These are phyloP conservation scores for Amiota mariae DNA, from an alignment of 2,888 invertebrate species.

Conservation along the genomic window DNA sequence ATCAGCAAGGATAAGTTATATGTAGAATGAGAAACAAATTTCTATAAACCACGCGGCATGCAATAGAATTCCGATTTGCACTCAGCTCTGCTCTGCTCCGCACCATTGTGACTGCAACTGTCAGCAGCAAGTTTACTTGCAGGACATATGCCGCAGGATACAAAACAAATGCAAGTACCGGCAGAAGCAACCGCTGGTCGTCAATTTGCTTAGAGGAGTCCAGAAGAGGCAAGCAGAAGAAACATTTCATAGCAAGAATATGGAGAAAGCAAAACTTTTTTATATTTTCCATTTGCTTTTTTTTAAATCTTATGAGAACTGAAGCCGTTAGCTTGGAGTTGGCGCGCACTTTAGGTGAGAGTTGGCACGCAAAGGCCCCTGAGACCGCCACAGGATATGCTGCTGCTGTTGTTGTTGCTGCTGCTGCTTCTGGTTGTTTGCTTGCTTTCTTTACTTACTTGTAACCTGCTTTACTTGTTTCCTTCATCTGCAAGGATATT, in stretches of 20 bases:
- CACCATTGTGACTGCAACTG: constrained; percentile 1
- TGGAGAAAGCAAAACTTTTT: constrained; percentile 11
- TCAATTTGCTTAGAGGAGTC: background rate
- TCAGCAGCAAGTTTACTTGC: constrained; percentile 18
- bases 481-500: constrained; percentile 16
- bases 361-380: background rate
- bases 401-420: background rate
- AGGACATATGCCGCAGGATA: constrained; percentile 26
- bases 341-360: constrained; percentile 8
- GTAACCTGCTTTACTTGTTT: background rate
- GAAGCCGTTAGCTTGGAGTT: background rate
- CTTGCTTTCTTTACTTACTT: too few species aligned
- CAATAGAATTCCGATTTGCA: background rate
- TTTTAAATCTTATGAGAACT: constrained; percentile 20
- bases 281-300: too few species aligned
- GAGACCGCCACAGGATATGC: constrained; percentile 13
- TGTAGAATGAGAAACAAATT: constrained; percentile 20
- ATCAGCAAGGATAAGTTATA: background rate
- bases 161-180: constrained; percentile 13
- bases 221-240: background rate
- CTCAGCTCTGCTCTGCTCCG: background rate
- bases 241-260: background rate
- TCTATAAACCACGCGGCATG: constrained; percentile 10
- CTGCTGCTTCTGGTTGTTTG: background rate
- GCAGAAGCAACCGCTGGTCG: constrained; percentile 17